Evolutionary conservation across 2,888 invertebrate species (phyloP), one percentile per base, ranked within the genome.

Genomic region (Epinotia ramella): DNA sequence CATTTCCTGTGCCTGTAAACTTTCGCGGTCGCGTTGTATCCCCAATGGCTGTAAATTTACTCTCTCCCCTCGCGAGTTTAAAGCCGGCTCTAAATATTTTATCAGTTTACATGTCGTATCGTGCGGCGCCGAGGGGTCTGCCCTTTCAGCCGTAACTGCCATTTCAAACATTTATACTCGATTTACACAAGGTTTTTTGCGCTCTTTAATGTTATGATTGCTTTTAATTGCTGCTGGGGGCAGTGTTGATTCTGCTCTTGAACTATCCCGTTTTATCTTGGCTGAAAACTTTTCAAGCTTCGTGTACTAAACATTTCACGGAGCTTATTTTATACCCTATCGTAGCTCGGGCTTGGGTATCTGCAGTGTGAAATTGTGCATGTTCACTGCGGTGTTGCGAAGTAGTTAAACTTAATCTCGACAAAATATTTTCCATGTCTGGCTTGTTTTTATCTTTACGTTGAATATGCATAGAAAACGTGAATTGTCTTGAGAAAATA

Each of bases 61-160:
- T 84, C 83, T 84, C 84, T 85, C 86, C 90, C 90, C 88, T 86
- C 82, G 82, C 84, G 81, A 84, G 84, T 87, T 90, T 88, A 89
- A 90, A 88, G 85, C 85, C 82, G 83, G 81, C 84, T 91, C 89
- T 94, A 91, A 93, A 94, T 93, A 93, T 93, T 92, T 93, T 91
- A 93, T 92, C 91, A 91, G 91, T 87, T 90, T 92, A 89, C 87
- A 87, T 88, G 87, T 85, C 81, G 87, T 91, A 84, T 89, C 92
- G 91, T 93, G 93, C 81, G 91, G 91, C 92, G 92, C 90, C 91
- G 80, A 81, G 84, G 88, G 89, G 90, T 87, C 79, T 86, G 86
- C 87, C 88, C 86, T 88, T 89, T 87, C 84, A 84, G 81, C 82
- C 85, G 81, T 85, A 84, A 88, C 86, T 86, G 84, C 86, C 81